Percentiles rank a stretch among this genome's conserved stretches.
These are phyloP conservation scores for Oncorhynchus kisutch DNA, from an alignment of 2,113 vertebrate genomes.

Conservation along the genomic window DNA sequence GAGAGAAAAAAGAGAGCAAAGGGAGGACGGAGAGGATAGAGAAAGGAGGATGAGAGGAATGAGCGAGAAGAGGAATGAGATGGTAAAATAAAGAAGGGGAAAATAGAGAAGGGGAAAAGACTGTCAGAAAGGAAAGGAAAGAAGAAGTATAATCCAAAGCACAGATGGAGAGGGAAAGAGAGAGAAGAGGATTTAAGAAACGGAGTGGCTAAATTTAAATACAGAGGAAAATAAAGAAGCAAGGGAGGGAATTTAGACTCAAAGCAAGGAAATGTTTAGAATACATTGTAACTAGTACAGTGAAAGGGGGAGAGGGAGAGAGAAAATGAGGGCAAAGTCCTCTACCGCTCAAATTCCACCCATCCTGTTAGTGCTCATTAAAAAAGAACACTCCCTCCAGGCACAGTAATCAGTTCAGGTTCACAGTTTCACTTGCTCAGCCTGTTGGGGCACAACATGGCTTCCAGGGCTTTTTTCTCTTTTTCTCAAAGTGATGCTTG, in stretches of 20 bases:
- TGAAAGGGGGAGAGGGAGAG: not conserved
- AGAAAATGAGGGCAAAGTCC: not conserved
- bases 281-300: not conserved
- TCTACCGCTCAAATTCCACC: not conserved
- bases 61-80: not conserved
- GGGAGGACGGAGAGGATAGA: not conserved
- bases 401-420: not conserved
- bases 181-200: not conserved
- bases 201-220: not conserved
- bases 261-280: not conserved
- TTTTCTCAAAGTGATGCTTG: no score
- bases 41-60: not conserved
- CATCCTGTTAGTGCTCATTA: conserved; percentile 3
- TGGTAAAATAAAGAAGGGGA: not conserved
- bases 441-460: not conserved
- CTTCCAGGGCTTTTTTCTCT: no score
- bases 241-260: not conserved
- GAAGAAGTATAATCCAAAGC: no score
- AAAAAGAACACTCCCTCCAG: conserved; percentile 7
- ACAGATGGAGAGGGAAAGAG: not conserved
- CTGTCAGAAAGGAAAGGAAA: no score
- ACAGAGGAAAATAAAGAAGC: not conserved
- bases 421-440: not conserved
- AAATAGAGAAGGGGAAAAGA: not conserved
- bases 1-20: conserved; percentile 29